Evolutionary conservation across 23 tunicate species (phyloP).

Genomic region (Ascidia mentula): DNA sequence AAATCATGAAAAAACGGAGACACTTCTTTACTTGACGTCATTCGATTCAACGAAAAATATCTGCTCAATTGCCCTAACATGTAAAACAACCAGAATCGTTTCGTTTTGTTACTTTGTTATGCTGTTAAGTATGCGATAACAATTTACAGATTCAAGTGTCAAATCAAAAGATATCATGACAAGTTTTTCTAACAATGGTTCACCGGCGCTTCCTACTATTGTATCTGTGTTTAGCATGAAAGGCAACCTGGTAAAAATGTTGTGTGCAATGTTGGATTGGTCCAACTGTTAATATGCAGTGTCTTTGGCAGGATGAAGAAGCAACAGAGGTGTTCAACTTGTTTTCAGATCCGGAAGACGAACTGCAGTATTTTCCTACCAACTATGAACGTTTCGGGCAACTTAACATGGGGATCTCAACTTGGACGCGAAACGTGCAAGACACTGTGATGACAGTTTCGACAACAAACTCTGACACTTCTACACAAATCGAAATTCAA

Average conservation of each 20-base stretch:
- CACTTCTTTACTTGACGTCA: too few species aligned
- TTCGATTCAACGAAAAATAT: too few species aligned
- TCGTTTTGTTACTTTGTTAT: too few species aligned
- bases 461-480: background rate
- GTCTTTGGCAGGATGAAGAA: background rate
- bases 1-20: too few species aligned
- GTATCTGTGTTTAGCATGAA: background rate
- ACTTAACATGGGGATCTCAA: background rate
- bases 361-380: background rate
- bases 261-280: too few species aligned
- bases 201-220: background rate
- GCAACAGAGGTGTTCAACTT: background rate
- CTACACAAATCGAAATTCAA: background rate
- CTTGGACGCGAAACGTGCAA: conserved; percentile 1
- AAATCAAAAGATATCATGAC: too few species aligned
- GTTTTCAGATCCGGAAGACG: background rate
- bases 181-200: background rate
- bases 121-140: too few species aligned
- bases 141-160: too few species aligned
- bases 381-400: too few species aligned
- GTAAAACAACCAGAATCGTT: too few species aligned
- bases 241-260: background rate
- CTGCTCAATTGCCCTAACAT: too few species aligned
- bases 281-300: background rate
- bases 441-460: conserved; percentile 4